Percentiles rank a stretch among this genome's conserved stretches.
Evolutionary conservation across 2,113 vertebrate genomes (phyloP).

Genomic region (Bos taurus): DNA sequence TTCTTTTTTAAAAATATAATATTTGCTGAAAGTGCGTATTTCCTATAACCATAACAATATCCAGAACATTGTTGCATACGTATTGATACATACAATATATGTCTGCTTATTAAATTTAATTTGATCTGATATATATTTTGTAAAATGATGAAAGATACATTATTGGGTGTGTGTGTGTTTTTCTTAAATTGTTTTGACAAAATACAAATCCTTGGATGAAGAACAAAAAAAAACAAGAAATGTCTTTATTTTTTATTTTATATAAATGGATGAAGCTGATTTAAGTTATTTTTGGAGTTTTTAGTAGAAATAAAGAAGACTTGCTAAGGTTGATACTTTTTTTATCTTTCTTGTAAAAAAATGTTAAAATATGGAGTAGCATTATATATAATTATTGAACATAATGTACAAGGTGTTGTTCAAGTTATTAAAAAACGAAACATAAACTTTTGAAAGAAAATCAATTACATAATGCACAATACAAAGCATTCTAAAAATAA

Average conservation of each 20-base stretch:
- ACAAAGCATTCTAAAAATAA: neutral
- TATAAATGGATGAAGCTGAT: neutral
- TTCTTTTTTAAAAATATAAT: neutral
- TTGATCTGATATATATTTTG: neutral
- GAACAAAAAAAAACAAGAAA: neutral
- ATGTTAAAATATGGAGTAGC: neutral
- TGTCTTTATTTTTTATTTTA: neutral
- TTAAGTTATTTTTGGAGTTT: neutral
- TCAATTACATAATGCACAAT: neutral
- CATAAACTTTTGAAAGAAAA: neutral
- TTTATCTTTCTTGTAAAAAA: neutral
- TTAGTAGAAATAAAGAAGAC: neutral
- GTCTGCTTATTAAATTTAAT: neutral
- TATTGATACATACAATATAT: neutral
- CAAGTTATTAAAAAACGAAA: neutral
- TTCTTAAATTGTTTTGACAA: neutral
- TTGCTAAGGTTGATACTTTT: neutral
- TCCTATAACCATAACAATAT: neutral
- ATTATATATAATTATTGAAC: neutral
- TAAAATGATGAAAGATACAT: neutral
- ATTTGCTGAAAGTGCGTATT: neutral
- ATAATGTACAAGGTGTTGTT: neutral
- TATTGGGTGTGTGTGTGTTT: neutral
- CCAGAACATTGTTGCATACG: neutral
- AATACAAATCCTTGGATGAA: neutral